These are phyloP conservation scores for Holcopasites calliopsidis DNA, from an alignment of 1,140 invertebrate species.

Conservation along the genomic window DNA sequence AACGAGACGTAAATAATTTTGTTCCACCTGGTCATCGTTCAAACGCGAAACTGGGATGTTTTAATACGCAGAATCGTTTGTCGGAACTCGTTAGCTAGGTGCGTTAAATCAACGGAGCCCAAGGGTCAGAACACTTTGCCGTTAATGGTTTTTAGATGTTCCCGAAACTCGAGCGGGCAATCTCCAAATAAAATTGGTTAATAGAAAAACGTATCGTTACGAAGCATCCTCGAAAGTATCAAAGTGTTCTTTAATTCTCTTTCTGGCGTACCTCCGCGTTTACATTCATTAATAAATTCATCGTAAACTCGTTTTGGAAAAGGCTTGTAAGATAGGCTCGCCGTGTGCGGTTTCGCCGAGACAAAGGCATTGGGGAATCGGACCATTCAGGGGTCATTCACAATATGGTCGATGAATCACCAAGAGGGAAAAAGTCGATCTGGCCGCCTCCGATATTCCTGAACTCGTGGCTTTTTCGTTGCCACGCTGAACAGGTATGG, in stretches of 20 bases:
- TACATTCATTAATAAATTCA: not conserved
- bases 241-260: no score
- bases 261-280: no score
- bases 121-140: no score
- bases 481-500: no score
- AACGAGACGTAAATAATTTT: not conserved
- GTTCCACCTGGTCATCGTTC: no score
- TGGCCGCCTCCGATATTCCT: not conserved
- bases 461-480: not conserved
- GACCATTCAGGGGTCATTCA: not conserved
- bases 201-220: not conserved
- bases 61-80: no score
- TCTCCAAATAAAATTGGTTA: not conserved
- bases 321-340: not conserved
- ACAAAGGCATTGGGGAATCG: no score
- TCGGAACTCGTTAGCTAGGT: no score
- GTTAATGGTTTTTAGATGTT: not conserved
- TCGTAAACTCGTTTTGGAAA: no score
- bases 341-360: not conserved
- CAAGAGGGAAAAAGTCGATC: not conserved
- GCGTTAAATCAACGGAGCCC: no score
- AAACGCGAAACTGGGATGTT: no score
- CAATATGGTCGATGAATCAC: not conserved
- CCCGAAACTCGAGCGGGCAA: not conserved
- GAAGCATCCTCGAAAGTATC: no score